Percentiles rank a stretch among this genome's conserved stretches.
Conservation (phyloP, 2,113 vertebrate species). For the Alectura lathami region DNA sequence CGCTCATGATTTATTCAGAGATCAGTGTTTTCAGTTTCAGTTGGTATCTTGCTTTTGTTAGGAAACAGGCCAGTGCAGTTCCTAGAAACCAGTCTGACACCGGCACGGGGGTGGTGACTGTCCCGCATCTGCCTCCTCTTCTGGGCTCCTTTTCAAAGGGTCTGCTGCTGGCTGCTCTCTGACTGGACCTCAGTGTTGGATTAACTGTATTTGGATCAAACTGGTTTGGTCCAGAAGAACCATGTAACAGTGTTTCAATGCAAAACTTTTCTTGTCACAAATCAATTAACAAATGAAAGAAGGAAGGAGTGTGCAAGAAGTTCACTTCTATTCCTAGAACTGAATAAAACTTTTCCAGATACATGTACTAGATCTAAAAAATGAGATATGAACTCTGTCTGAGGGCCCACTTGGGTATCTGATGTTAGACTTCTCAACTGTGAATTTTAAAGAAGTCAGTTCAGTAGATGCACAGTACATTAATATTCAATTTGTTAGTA, state of each 20-base stretch:
- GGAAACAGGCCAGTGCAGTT: not conserved
- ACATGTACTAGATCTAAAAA: not conserved
- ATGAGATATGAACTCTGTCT: not conserved
- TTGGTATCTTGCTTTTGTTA: not conserved
- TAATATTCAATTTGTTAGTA: not conserved
- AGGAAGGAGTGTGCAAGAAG: not conserved
- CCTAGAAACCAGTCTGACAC: not conserved
- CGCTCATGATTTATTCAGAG: not conserved
- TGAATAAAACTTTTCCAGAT: no score
- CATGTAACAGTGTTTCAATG: not conserved
- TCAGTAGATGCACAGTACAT: not conserved
- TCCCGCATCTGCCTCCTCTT: not conserved
- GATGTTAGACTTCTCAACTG: not conserved
- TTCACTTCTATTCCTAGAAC: not conserved
- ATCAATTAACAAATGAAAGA: not conserved
- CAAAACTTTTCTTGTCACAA: not conserved
- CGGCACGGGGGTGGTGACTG: accelerated
- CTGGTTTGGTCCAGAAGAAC: not conserved
- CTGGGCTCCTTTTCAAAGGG: not conserved
- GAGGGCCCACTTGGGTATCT: not conserved
- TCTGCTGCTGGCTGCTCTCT: not conserved
- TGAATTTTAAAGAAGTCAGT: not conserved
- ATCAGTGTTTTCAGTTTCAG: not conserved
- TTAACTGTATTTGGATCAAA: not conserved
- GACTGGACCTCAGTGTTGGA: not conserved